A percentile compares a stretch with the other conserved stretches of the same genome.
These are phyloP conservation scores for Limulus polyphemus DNA, from an alignment of 2,888 invertebrate genomes.

Conservation along the genomic window DNA sequence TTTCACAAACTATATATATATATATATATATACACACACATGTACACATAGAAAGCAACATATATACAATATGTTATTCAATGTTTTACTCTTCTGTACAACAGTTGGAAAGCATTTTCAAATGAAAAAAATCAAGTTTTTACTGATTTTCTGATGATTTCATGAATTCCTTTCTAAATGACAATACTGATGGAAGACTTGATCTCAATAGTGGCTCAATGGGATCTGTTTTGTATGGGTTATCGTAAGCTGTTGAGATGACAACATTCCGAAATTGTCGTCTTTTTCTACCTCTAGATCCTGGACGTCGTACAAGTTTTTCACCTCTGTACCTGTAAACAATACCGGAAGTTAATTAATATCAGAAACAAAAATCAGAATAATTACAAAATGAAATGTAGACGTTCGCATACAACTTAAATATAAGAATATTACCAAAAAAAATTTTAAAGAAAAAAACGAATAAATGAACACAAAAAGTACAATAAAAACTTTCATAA, in stretches of 20 bases:
- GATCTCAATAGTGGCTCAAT: slow-evolving; percentile 13
- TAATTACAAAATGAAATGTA: neutral
- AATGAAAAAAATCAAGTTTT: too few relatives aligned
- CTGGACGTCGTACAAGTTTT: slow-evolving; percentile 7
- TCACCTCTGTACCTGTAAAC: slow-evolving; percentile 15
- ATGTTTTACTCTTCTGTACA: too few relatives aligned
- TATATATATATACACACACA: too few relatives aligned
- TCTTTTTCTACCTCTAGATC: slow-evolving; percentile 4
- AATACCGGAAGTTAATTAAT: neutral
- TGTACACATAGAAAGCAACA: too few relatives aligned
- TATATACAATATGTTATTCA: too few relatives aligned
- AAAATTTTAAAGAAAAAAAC: too few relatives aligned
- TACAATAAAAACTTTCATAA: too few relatives aligned
- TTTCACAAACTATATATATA: too few relatives aligned
- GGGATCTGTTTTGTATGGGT: slow-evolving; percentile 12
- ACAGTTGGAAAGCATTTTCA: too few relatives aligned
- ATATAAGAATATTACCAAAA: too few relatives aligned
- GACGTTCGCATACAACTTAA: too few relatives aligned
- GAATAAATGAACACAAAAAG: too few relatives aligned
- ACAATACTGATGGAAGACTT: slow-evolving; percentile 12
- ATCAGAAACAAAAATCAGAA: neutral
- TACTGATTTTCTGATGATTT: neutral
- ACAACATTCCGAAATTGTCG: slow-evolving; percentile 3
- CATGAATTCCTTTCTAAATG: slow-evolving; percentile 16
- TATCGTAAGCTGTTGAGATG: slow-evolving; percentile 19